Evolutionary conservation across 2,888 invertebrate species (phyloP).

Genomic region (Tipula helvola): DNA sequence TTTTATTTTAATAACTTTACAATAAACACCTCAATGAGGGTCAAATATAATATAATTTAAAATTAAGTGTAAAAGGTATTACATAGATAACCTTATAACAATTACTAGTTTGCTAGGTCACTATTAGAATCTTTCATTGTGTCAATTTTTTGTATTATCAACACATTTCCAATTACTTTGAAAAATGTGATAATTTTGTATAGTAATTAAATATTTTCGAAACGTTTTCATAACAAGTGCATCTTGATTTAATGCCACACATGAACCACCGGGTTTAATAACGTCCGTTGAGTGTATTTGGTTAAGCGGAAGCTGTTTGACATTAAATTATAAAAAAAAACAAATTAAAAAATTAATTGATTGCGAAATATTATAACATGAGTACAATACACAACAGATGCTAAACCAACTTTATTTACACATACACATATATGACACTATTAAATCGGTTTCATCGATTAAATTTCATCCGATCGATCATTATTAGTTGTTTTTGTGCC

Average conservation of each 20-base stretch:
- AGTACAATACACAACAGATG: neutral
- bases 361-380: neutral
- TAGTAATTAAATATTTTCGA: too few relatives aligned
- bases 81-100: neutral
- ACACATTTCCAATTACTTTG: too few relatives aligned
- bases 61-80: neutral
- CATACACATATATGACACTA: neutral
- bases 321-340: neutral
- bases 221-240: too few relatives aligned
- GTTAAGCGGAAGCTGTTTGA: neutral
- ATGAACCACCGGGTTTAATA: neutral
- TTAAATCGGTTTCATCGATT: too few relatives aligned
- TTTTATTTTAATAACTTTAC: too few relatives aligned
- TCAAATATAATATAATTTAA: too few relatives aligned
- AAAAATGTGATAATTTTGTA: too few relatives aligned
- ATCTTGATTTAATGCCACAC: neutral
- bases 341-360: neutral
- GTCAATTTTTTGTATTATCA: too few relatives aligned
- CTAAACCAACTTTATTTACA: neutral
- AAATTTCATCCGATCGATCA: too few relatives aligned
- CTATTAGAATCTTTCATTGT: too few relatives aligned
- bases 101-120: neutral
- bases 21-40: too few relatives aligned
- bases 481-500: too few relatives aligned
- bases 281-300: neutral